Evolutionary conservation across 2,113 vertebrate species (phyloP), one percentile per base, ranked within the genome.

Genomic region (Pygoscelis antarcticus): DNA sequence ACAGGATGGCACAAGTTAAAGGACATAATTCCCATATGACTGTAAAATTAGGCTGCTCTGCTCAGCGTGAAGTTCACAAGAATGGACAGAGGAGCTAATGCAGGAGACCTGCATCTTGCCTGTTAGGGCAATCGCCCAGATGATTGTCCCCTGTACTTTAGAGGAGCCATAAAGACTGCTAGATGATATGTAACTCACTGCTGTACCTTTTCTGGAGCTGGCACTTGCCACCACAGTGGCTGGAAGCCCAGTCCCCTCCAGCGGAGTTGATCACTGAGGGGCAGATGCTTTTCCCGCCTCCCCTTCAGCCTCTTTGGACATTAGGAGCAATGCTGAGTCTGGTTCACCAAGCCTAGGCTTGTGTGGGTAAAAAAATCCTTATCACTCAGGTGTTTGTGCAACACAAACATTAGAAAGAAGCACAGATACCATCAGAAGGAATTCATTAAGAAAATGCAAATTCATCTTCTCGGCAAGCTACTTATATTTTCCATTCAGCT

Each of bases 401-500:
- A 11, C 70, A 95, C 34, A 71, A 84, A 49, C 16, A 4, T 79
- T 61, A 85, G 60, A 77, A 94, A 72, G 40, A 87, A 85, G 11
- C 46, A 57, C 5, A 80, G 61, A 74, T 46, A 76, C 11, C 11
- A 71, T 70, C 75, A 77, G 58, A 58, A 46, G 49, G 38, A 74
- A 77, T 87, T 90, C 17, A 55, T 92, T 77, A 83, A 44, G 49
- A 79, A 87, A 93, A 91, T 68, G 38, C 29, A 79, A 83, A 93
- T 95, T 87, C 27, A 47, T 46, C 81, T 89, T 58, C 83, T 82
- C 14, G 2, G 55, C 44, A 84, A 92, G 30, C 5, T 89, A 15
- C 62, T 80, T 55, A 3, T 9, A 54, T 42, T 38, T 93, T 89
- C 58, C 49, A 61, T 89, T 96, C 57, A 51, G 11, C 49, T 84